These are phyloP conservation scores for Oceanites oceanicus DNA, from an alignment of 2,113 vertebrate species.

Conservation along the genomic window DNA sequence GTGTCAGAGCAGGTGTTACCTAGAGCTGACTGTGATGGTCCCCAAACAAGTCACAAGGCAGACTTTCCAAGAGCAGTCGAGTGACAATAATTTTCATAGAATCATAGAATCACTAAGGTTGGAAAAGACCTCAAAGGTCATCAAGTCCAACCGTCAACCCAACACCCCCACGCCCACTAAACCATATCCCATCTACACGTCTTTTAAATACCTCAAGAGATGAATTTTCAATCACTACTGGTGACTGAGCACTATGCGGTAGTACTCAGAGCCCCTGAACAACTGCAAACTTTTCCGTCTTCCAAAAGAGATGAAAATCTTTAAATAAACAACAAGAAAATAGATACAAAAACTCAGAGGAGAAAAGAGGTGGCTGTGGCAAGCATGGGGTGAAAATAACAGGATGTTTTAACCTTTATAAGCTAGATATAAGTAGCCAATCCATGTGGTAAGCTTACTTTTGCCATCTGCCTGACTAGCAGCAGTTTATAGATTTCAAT, in stretches of 20 bases:
- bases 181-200: too few species aligned
- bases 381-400: neutral
- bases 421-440: neutral
- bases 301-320: neutral
- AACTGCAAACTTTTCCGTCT: neutral
- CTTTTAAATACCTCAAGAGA: too few species aligned
- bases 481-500: neutral
- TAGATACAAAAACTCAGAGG: neutral
- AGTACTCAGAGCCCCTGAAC: neutral
- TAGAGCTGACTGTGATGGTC: neutral
- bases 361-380: neutral
- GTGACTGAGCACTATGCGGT: neutral
- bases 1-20: neutral
- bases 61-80: neutral
- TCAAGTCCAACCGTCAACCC: too few species aligned
- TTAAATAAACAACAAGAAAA: neutral
- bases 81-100: neutral
- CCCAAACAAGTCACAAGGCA: neutral
- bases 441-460: neutral
- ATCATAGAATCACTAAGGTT: too few species aligned
- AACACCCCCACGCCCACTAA: too few species aligned
- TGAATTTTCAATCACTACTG: neutral
- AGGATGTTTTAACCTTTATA: neutral
- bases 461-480: neutral
- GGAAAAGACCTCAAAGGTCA: too few species aligned